Conservation (phyloP, 53 echinoderm and acorn worm genomes). For the Pentamera pediparva region DNA sequence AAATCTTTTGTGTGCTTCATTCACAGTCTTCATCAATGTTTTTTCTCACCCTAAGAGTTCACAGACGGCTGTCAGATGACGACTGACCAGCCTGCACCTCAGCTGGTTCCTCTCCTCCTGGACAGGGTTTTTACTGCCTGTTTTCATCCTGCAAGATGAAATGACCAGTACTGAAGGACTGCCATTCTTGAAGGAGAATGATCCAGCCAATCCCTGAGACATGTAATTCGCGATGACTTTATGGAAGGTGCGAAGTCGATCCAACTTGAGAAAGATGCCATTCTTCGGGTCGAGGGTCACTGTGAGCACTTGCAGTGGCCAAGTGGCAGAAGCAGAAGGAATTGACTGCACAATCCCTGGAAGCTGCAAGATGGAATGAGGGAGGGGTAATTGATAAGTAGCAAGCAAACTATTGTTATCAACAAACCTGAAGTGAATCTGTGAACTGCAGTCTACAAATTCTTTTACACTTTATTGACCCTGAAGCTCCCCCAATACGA, state of each 20-base stretch:
- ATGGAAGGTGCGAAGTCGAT: neutral
- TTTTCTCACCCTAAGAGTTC: slow-evolving; percentile 10
- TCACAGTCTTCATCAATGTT: no score
- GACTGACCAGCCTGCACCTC: neutral
- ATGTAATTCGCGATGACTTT: neutral
- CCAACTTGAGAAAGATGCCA: slow-evolving; percentile 15
- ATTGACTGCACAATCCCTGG: neutral
- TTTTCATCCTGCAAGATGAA: slow-evolving; percentile 4
- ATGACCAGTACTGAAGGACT: neutral
- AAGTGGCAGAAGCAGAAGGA: neutral
- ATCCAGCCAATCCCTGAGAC: neutral
- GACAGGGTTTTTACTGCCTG: slow-evolving; percentile 4
- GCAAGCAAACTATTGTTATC: no score
- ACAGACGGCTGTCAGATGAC: neutral
- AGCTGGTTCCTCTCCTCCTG: slow-evolving; percentile 20
- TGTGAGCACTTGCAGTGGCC: neutral
- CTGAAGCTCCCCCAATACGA: no score
- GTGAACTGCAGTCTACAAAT: no score
- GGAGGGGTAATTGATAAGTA: no score
- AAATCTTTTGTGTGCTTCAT: no score
- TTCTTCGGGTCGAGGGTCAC: neutral
- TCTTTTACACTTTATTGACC: no score
- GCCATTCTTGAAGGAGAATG: neutral
- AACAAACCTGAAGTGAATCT: no score
- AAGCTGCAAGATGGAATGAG: no score